phyloP scores from a whole-genome alignment of 2,113 vertebrate species.

The Circaetus cinerascens region DNA sequence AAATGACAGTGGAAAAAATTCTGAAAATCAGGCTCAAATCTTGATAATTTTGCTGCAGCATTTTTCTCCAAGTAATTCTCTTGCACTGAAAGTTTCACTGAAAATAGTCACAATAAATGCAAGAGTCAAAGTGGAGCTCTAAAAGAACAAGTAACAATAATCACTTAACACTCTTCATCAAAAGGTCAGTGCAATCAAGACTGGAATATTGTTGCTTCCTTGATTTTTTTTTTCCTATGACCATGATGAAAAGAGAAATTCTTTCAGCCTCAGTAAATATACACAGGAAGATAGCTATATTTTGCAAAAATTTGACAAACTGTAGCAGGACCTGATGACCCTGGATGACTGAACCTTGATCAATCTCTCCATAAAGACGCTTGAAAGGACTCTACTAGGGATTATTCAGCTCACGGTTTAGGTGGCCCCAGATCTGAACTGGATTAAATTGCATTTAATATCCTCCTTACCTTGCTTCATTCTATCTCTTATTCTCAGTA shows the following conservation, averaged over 20 bases:
- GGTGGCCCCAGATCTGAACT: background rate
- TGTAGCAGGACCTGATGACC: background rate
- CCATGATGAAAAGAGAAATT: background rate
- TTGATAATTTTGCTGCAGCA: background rate
- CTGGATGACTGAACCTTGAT: background rate
- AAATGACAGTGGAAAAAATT: background rate
- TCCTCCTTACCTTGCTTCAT: background rate
- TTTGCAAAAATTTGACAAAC: background rate
- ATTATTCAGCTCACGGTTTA: background rate
- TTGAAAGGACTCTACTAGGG: background rate
- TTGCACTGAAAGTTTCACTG: background rate
- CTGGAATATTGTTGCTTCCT: background rate
- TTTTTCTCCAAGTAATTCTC: background rate
- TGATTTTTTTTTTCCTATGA: background rate
- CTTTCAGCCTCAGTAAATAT: background rate
- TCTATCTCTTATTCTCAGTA: background rate
- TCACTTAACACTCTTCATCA: background rate
- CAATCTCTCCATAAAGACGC: background rate
- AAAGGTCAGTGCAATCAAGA: background rate
- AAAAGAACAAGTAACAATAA: background rate
- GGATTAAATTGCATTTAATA: background rate
- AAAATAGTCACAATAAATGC: background rate
- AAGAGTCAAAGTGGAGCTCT: background rate
- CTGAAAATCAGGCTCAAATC: background rate
- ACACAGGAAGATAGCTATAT: background rate